phyloP scores from a whole-genome alignment of 2,113 vertebrate genomes.

The Heliornis fulica region DNA sequence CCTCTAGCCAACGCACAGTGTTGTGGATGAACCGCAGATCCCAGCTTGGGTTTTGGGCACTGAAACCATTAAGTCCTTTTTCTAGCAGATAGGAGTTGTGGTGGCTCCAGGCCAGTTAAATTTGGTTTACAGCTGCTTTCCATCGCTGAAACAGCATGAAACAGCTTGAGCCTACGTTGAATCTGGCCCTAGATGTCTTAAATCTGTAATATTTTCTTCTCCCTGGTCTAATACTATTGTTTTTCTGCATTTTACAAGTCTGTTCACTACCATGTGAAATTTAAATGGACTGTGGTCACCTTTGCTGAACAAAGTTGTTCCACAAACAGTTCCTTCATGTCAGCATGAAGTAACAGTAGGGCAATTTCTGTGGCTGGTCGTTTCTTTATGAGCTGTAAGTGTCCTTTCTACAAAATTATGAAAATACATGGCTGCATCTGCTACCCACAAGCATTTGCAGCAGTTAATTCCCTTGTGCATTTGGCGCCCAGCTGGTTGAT shows the following conservation, averaged over 20 bases:
- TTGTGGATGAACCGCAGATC: neutral
- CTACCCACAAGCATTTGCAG: neutral
- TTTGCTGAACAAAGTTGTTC: neutral
- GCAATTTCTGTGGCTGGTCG: neutral
- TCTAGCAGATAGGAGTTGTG: neutral
- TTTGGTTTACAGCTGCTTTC: slow-evolving; percentile 15
- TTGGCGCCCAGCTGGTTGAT: neutral
- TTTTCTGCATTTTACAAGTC: slow-evolving; percentile 4
- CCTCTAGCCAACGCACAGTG: neutral
- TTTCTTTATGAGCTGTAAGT: neutral
- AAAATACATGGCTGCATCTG: neutral
- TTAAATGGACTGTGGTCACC: neutral
- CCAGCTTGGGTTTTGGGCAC: neutral
- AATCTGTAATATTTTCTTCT: slow-evolving; percentile 20
- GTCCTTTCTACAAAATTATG: neutral
- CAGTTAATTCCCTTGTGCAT: neutral
- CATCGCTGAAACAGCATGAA: neutral
- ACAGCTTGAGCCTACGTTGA: neutral
- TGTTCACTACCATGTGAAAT: neutral
- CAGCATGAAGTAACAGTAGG: neutral
- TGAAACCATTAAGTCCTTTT: neutral
- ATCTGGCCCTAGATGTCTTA: neutral
- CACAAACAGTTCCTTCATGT: neutral
- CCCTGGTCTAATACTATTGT: neutral
- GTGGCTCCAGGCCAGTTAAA: neutral